Base-by-base conservation (phyloP, 2,797 vertebrate species). In the Sebastes steindachneri region DNA sequence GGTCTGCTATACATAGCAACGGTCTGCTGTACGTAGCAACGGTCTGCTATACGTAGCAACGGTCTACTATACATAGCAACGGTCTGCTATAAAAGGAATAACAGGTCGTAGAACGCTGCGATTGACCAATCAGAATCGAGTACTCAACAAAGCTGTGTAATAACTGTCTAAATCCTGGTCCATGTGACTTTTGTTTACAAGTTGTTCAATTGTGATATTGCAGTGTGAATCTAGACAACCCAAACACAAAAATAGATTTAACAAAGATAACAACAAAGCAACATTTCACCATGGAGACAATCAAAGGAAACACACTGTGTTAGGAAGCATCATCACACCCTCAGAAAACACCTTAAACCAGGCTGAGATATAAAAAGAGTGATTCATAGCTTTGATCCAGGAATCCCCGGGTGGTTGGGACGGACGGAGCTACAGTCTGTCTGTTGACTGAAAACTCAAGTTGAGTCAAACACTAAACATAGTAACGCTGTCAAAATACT, bases 301-400 rank as follows among this genome's bases (percentile, higher is more conserved):
- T 59, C 26, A 64, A 72, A 78, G 55, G 60, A 69, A 73, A 70
- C 29, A 59, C 23, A 65, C 9, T 19, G 21, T 14, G 57, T 54
- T 57, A 31, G 41, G 33, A 55, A 54, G 55, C 23, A 7, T 60
- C 21, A 68, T 60, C 58, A 75, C 45, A 68, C 4, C 14, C 19
- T 70, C 14, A 79, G 58, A 66, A 68, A 71, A 68, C 25, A 63
- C 12, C 70, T 58, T 15, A 45, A 68, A 84, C 23, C 31, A 33
- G 53, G 53, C 69, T 68, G 25, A 8, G 31, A 79, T 77, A 66
- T 80, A 70, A 86, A 86, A 80, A 80, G 62, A 73, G 65, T 77
- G 71, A 88, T 57, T 75, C 77, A 75, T 4, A 45, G 84, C 60
- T 89, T 86, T 84, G 84, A 90, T 91, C 67, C 62, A 72, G 83